These are phyloP conservation scores for Dryoscopus gambensis DNA, from an alignment of 2,113 vertebrate genomes.

Conservation along the genomic window DNA sequence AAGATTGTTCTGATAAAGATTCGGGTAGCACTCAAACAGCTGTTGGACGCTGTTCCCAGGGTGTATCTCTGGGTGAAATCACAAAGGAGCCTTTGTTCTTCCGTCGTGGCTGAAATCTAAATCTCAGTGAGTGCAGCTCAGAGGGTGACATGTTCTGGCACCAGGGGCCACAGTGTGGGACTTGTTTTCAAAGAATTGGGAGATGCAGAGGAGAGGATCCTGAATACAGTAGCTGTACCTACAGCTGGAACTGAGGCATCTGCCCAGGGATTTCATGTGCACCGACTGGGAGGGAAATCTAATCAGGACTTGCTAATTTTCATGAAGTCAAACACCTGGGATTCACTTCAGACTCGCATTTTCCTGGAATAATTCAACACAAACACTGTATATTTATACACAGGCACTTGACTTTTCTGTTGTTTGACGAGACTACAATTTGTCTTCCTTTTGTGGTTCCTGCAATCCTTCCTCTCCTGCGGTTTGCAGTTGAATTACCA, in stretches of 20 bases:
- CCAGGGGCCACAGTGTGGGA: fast-evolving
- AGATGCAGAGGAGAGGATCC: neutral
- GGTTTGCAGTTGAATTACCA: neutral
- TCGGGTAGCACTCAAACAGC: neutral
- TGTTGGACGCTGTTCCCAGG: neutral
- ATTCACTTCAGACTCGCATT: neutral
- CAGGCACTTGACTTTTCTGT: neutral
- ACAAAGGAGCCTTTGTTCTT: neutral
- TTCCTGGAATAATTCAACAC: neutral
- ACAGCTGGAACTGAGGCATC: fast-evolving
- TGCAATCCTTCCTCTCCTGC: neutral
- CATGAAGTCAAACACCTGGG: neutral
- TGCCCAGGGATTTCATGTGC: neutral
- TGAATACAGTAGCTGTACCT: neutral
- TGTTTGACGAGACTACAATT: neutral
- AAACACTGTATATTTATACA: neutral
- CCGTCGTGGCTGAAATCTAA: neutral
- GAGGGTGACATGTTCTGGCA: neutral
- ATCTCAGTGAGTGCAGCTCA: neutral
- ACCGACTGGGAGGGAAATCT: neutral
- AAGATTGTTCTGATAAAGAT: neutral
- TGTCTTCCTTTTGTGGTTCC: neutral
- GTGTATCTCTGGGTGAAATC: neutral
- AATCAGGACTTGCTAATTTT: neutral
- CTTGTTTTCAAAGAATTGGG: neutral